Evolutionary conservation across 30 jellyfish, hydroid and myxozoan genomes (phyloP), one percentile per base, ranked within the genome.

Genomic region (Mastigias papua): DNA sequence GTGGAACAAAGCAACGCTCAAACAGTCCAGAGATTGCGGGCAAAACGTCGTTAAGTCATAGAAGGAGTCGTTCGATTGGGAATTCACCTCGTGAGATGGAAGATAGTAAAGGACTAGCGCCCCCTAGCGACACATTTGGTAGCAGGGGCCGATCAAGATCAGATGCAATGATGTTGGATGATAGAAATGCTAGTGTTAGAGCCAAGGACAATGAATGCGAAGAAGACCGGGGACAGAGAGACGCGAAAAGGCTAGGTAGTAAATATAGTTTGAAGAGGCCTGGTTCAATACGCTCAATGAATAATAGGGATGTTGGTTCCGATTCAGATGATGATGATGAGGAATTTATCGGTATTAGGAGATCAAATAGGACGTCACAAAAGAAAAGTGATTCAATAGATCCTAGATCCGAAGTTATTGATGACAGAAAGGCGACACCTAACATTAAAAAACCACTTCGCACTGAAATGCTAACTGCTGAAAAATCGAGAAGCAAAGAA

Each of bases 81-180:
- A 30, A 49, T 25, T 48, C 86, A 6, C 86, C 62, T 6, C 61
- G 81, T 7, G 81, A 37, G 17, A 37, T 32, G 16, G 63, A 69
- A 37, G 81, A 37, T 28, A 15, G 78, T n/a, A 25, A n/a, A 2
- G 20, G 19, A 23, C 5, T 10, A 28, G 20, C 74, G 4, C 3
- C 74, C 8, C 63, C 81, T 9, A 27, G 81, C n/a, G 63, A 7
- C 9, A 37, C 29, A 69, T 9, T 15, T 32, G 29, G 8, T 4
- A 49, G 89, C 19, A 78, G 89, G 50, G 76, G 42, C 0, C 68
- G 79, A 30, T 78, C 89, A 37, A 78, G 30, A 62, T 78, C 89
- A 13, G 78, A 78, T 31, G 78, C 78, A 21, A 34, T 58, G 34
- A 78, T 30, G 11, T n/a, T 6, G 8, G 68, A 34, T 21, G 6